A percentile compares a stretch with the other conserved stretches of the same genome.
Conservation (phyloP, 1,140 invertebrate species). For the Berghia stephanieae region DNA sequence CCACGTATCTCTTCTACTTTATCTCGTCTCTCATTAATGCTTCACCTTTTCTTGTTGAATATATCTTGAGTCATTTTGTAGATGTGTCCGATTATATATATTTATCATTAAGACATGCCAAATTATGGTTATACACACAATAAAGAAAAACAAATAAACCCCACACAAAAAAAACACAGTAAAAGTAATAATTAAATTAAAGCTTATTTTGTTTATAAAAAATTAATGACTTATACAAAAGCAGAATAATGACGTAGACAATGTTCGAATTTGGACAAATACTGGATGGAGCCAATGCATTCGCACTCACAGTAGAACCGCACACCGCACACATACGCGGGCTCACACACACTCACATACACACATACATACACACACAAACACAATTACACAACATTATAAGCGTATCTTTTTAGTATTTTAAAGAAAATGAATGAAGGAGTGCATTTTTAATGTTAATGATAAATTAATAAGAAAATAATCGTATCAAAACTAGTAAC, state of each 20-base stretch:
- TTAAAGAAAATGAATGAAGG: background rate
- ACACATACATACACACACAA: background rate
- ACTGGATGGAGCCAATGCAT: background rate
- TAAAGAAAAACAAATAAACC: background rate
- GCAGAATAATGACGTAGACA: background rate
- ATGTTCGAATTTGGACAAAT: background rate
- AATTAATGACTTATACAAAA: background rate
- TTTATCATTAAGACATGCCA: background rate
- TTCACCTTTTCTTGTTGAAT: background rate
- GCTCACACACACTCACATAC: conserved; percentile 17
- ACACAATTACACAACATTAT: background rate
- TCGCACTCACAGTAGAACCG: background rate
- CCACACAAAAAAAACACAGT: background rate
- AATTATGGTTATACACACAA: background rate
- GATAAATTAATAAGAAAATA: background rate
- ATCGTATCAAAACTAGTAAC: background rate
- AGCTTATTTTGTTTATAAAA: background rate
- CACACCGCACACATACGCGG: background rate
- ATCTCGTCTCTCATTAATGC: background rate
- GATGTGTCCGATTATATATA: background rate
- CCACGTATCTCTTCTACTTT: background rate
- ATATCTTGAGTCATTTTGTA: background rate
- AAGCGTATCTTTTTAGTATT: background rate
- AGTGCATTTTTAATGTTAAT: background rate
- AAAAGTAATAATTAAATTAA: background rate